Percentiles rank a stretch among this genome's conserved stretches.
These are phyloP conservation scores for Pachypanchax playfairii DNA, from an alignment of 2,113 vertebrate species.

Conservation along the genomic window DNA sequence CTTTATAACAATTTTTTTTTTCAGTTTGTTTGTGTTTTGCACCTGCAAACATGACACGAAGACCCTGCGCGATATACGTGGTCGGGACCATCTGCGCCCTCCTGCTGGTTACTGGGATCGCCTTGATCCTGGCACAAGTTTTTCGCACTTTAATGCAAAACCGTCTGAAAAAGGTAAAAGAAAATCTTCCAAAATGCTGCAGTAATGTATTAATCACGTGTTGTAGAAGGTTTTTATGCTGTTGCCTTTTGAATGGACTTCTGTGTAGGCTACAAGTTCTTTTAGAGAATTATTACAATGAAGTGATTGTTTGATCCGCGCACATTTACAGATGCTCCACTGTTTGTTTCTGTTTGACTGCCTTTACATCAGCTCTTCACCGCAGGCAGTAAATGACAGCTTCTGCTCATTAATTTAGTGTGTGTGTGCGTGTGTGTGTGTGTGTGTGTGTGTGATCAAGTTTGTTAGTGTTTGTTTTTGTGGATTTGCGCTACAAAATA, in stretches of 20 bases:
- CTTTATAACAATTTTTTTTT: too few relatives aligned
- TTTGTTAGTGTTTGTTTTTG: too few relatives aligned
- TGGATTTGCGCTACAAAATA: too few relatives aligned
- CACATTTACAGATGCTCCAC: neutral
- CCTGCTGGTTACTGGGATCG: constrained; percentile 72
- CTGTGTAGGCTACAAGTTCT: neutral
- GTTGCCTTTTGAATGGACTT: neutral
- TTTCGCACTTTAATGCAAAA: constrained; percentile 72
- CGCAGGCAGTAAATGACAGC: neutral
- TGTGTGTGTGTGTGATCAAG: too few relatives aligned
- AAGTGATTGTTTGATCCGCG: constrained; percentile 13
- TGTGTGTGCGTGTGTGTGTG: too few relatives aligned
- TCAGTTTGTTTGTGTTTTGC: too few relatives aligned
- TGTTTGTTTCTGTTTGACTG: constrained; percentile 3
- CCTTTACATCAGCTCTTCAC: neutral
- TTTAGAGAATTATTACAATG: constrained; percentile 11
- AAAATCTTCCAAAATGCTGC: neutral
- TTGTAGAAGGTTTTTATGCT: neutral
- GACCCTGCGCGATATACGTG: constrained; percentile 62
- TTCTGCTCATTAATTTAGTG: too few relatives aligned
- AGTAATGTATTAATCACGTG: neutral
- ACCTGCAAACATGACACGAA: constrained; percentile 70
- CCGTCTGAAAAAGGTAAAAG: constrained; percentile 78
- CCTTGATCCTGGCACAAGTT: constrained; percentile 53
- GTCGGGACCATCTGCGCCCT: constrained; percentile 62